These are phyloP conservation scores for Sparidentex hasta DNA, from an alignment of 2,797 vertebrate species.

Conservation along the genomic window DNA sequence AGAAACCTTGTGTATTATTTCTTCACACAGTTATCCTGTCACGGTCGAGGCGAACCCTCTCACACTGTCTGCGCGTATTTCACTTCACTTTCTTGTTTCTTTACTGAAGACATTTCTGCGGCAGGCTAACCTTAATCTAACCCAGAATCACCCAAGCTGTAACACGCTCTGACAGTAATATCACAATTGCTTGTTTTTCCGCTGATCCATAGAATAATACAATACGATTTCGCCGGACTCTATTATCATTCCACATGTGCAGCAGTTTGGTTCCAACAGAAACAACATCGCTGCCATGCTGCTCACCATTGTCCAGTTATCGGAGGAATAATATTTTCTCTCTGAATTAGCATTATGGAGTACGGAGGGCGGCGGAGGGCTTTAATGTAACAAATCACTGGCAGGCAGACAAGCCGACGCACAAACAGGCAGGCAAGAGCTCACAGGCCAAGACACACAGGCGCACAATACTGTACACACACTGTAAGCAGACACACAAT, in stretches of 20 bases:
- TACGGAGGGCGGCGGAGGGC: slow-evolving; percentile 28
- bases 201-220: slow-evolving; percentile 68
- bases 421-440: slow-evolving; percentile 49
- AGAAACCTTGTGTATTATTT: not conserved
- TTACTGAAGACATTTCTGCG: slow-evolving; percentile 35
- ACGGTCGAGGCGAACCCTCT: not conserved
- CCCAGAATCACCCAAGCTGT: slow-evolving; percentile 24
- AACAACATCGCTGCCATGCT: slow-evolving; percentile 57
- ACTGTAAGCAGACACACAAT: slow-evolving; percentile 55
- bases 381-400: slow-evolving; percentile 63
- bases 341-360: slow-evolving; percentile 58
- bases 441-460: slow-evolving; percentile 48
- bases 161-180: slow-evolving; percentile 62
- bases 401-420: slow-evolving; percentile 31
- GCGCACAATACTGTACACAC: slow-evolving; percentile 49
- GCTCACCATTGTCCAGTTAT: slow-evolving; percentile 60
- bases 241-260: slow-evolving; percentile 64
- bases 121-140: slow-evolving; percentile 29
- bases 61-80: slow-evolving; percentile 18
- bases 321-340: slow-evolving; percentile 68
- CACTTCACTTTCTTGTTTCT: slow-evolving; percentile 16
- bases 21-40: not conserved
- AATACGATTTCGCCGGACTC: slow-evolving; percentile 47
- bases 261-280: slow-evolving; percentile 57
- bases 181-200: slow-evolving; percentile 63